phyloP scores from a whole-genome alignment of 2,797 vertebrate species.

The Lagorchestes hirsutus region DNA sequence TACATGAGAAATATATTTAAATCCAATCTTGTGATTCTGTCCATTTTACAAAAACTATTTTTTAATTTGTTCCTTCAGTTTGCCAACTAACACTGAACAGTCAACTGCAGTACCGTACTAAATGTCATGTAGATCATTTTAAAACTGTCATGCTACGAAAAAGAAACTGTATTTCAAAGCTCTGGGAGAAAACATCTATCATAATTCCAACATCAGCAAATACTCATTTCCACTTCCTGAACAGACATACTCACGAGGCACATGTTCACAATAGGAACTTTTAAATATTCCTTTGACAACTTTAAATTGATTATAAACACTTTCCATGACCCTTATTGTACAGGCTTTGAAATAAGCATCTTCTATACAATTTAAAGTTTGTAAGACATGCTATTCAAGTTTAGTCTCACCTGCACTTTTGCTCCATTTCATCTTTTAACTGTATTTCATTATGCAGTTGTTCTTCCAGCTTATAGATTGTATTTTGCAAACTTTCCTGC shows the following conservation, averaged over 20 bases:
- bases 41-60: conserved; percentile 58
- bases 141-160: not conserved
- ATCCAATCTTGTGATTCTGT: conserved; percentile 50
- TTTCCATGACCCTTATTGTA: conserved; percentile 22
- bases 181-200: conserved; percentile 37
- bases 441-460: conserved; percentile 98
- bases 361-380: conserved; percentile 59
- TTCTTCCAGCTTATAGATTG: conserved; percentile 96
- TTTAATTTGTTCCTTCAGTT: conserved; percentile 35
- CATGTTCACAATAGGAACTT: conserved; percentile 42
- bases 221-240: conserved; percentile 30
- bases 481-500: conserved; percentile 98
- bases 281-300: conserved; percentile 5
- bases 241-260: conserved; percentile 35
- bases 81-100: conserved; percentile 31
- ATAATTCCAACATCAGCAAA: conserved; percentile 45
- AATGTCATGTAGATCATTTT: not conserved
- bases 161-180: conserved; percentile 33
- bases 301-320: conserved; percentile 21
- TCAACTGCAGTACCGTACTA: conserved; percentile 37
- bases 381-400: conserved; percentile 63
- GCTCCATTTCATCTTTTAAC: conserved; percentile 98
- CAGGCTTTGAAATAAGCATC: conserved; percentile 51
- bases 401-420: conserved; percentile 95
- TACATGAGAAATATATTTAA: conserved; percentile 46